Percentiles rank a stretch among this genome's conserved stretches.
phyloP scores from a whole-genome alignment of 2,797 vertebrate species.

The Neosilurus mollespiculum region DNA sequence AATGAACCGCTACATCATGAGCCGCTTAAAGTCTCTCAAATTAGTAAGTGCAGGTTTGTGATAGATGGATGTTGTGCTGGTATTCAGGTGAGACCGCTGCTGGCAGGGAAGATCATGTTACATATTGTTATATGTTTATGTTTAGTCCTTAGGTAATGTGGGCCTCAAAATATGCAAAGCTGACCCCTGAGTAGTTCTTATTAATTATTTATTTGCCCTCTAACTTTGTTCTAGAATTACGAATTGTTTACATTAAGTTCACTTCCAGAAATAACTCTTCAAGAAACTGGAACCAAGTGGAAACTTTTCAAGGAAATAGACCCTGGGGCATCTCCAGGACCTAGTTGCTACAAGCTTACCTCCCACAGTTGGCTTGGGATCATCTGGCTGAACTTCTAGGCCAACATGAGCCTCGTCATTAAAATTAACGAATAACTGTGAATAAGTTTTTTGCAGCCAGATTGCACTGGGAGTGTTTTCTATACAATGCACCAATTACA shows the following conservation, averaged over 20 bases:
- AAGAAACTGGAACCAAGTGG: neutral
- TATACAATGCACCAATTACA: neutral
- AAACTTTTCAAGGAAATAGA: neutral
- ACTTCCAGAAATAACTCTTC: slow-evolving; percentile 4
- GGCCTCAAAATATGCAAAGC: neutral
- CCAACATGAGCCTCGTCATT: neutral
- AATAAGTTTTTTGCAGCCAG: neutral
- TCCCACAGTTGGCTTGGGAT: neutral
- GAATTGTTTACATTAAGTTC: neutral
- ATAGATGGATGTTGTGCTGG: neutral
- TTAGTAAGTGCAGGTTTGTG: neutral
- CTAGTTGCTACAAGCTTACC: neutral
- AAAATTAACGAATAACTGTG: neutral
- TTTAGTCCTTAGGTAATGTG: neutral
- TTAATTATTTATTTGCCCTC: neutral
- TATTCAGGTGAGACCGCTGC: neutral
- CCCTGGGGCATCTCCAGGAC: neutral
- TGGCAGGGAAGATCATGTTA: neutral
- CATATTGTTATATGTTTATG: neutral
- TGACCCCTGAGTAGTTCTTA: neutral
- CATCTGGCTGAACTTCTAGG: neutral
- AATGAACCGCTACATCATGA: neutral
- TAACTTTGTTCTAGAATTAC: neutral
- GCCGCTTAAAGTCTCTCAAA: neutral
- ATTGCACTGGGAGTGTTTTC: neutral